These are phyloP conservation scores for Steinernema khuongi DNA, from an alignment of 1,140 invertebrate species.

Conservation along the genomic window DNA sequence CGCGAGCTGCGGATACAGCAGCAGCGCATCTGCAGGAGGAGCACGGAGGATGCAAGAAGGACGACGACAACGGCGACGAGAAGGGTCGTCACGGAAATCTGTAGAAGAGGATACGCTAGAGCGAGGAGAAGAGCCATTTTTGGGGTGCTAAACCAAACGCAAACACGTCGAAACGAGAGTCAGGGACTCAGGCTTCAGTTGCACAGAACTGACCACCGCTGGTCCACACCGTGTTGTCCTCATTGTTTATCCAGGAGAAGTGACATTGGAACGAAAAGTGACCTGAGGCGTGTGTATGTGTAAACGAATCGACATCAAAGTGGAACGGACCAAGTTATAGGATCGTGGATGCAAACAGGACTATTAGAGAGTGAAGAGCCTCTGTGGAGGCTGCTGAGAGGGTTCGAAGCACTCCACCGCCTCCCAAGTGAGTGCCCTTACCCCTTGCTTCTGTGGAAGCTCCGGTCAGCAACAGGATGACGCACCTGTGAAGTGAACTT, in stretches of 20 bases:
- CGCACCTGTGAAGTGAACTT: conserved; percentile 25
- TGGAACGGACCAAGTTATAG: no score
- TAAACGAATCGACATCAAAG: conserved; percentile 1
- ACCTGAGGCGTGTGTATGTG: background rate
- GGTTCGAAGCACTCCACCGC: background rate
- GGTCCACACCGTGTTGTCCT: background rate
- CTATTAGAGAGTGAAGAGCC: no score
- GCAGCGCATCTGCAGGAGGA: background rate
- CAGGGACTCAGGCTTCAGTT: background rate
- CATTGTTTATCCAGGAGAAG: background rate
- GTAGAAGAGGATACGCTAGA: conserved; percentile 23
- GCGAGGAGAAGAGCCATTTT: background rate
- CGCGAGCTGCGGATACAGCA: background rate
- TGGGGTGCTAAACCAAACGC: no score
- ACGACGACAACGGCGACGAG: conserved; percentile 28
- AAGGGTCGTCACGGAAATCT: conserved; percentile 28
- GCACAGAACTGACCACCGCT: background rate
- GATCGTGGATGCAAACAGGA: no score
- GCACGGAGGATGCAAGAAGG: background rate
- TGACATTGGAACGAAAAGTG: no score
- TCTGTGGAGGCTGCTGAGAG: background rate
- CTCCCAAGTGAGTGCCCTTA: background rate
- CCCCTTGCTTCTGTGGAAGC: background rate
- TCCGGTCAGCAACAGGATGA: background rate
- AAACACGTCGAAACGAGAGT: no score